Base-by-base conservation (phyloP, 1,140 invertebrate species). In the Glomeris maerens region DNA sequence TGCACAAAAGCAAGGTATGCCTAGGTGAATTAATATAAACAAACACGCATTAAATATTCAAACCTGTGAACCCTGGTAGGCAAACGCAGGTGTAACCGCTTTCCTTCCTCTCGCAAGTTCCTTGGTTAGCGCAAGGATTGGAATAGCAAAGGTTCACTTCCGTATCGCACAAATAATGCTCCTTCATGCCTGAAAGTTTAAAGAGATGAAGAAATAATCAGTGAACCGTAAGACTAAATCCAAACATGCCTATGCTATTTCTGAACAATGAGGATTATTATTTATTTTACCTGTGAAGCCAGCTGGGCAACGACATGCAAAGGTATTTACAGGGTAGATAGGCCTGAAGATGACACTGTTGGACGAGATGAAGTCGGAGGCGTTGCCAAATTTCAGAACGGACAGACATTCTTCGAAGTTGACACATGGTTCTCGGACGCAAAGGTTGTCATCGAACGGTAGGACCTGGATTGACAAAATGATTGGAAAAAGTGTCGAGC, bases 131-230 rank as follows among this genome's bases (percentile, higher is more conserved):
- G 64, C 95, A 98, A 0, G 94, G 93, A 59, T 83, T 88, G 1
- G 91, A 95, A 64, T 96, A 98, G 64, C 95, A 99, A 0, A 97
- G 68, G 69, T 99, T 92, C 0, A 98, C 86, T 65, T 98, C 93
- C 0, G 86, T 89, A 62, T 98, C 93, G 64, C 95, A 99, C 40
- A 92, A 71, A 57, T 92, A 94, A 62, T 91, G 84, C 58, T 90
- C 86, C 47, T 79, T 76, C 55, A 85, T 86, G n/a, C 85, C 85
- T 70, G 64, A 58, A 62, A 50, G 55, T 17, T 28, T 10, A 56
- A 53, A 54, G 17, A 27, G 27, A 25, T 1, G 40, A 44, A 29
- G 25, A 7, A 44, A 44, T 44, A 5, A n/a, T 46, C 31, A 36
- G 31, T 10, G 31, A 13, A 13, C 17, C 17, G 31, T 36, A 36